Conservation (phyloP, 2,888 invertebrate species). For the Tipula unca region DNA sequence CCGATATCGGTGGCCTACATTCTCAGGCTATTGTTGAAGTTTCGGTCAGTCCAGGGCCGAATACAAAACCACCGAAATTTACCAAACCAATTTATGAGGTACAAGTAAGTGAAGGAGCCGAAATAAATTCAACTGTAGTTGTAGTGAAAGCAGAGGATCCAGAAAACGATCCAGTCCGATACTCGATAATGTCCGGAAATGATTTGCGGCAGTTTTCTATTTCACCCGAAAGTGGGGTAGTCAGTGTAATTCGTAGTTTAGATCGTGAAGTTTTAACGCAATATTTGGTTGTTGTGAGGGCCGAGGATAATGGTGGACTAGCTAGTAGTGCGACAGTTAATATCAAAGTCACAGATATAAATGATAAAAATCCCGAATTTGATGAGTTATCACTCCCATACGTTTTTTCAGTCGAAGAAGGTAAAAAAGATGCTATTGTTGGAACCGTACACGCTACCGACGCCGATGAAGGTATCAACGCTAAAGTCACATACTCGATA, state of each 20-base stretch:
- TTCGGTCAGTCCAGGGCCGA: slow-evolving; percentile 73
- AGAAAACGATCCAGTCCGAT: slow-evolving; percentile 77
- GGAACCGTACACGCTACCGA: slow-evolving; percentile 80
- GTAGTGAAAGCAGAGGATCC: slow-evolving; percentile 81
- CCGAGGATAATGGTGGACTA: slow-evolving; percentile 76
- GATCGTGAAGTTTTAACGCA: slow-evolving; percentile 84
- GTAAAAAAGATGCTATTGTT: slow-evolving; percentile 49
- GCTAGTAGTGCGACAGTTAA: slow-evolving; percentile 77
- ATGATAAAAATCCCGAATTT: slow-evolving; percentile 87
- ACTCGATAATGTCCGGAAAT: slow-evolving; percentile 81
- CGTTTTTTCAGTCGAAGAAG: slow-evolving; percentile 73
- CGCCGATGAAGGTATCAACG: slow-evolving; percentile 78
- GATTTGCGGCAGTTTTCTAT: slow-evolving; percentile 82
- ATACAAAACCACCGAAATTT: slow-evolving; percentile 72
- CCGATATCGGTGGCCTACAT: slow-evolving; percentile 68
- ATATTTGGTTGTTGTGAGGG: slow-evolving; percentile 78
- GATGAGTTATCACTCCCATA: slow-evolving; percentile 65
- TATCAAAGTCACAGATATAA: slow-evolving; percentile 83
- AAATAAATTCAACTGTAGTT: slow-evolving; percentile 75
- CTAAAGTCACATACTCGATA: slow-evolving; percentile 68
- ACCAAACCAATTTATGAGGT: slow-evolving; percentile 75
- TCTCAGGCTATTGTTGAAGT: slow-evolving; percentile 83
- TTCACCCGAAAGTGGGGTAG: slow-evolving; percentile 77
- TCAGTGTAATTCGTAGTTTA: slow-evolving; percentile 74
- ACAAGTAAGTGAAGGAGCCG: slow-evolving; percentile 81